These are phyloP conservation scores for Coregonus sp. DNA, from an alignment of 2,797 vertebrate genomes.

Conservation along the genomic window DNA sequence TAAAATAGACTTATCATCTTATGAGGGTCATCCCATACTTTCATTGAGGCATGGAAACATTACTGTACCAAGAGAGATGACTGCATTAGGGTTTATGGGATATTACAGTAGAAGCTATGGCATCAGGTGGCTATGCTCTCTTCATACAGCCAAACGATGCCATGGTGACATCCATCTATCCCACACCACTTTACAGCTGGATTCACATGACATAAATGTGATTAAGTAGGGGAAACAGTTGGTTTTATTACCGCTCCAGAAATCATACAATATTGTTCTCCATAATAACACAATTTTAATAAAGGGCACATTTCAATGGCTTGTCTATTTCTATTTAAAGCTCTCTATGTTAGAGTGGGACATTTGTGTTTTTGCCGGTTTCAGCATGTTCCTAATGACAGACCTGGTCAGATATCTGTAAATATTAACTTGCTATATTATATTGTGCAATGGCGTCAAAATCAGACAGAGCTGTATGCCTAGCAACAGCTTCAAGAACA, in stretches of 20 bases:
- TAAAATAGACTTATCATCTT: constrained; percentile 55
- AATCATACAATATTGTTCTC: constrained; percentile 36
- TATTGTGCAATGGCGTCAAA: constrained; percentile 21
- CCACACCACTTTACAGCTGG: constrained; percentile 28
- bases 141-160: neutral
- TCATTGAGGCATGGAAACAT: constrained; percentile 28
- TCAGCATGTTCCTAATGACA: constrained; percentile 52
- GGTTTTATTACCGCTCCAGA: constrained; percentile 51
- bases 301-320: constrained; percentile 32
- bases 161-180: constrained; percentile 47
- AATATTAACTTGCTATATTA: constrained; percentile 33
- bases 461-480: constrained; percentile 26
- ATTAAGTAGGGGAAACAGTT: constrained; percentile 42
- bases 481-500: neutral
- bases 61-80: constrained; percentile 69
- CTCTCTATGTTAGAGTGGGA: no score
- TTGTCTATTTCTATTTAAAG: constrained; percentile 24
- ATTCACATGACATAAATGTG: constrained; percentile 57
- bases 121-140: no score
- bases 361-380: neutral
- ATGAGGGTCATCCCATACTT: constrained; percentile 37
- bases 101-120: constrained; percentile 37
- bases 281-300: constrained; percentile 47
- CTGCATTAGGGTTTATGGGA: constrained; percentile 67
- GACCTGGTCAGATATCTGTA: constrained; percentile 31